Conservation (phyloP, 2,888 invertebrate species). For the Caenorhabditis imperialis region DNA sequence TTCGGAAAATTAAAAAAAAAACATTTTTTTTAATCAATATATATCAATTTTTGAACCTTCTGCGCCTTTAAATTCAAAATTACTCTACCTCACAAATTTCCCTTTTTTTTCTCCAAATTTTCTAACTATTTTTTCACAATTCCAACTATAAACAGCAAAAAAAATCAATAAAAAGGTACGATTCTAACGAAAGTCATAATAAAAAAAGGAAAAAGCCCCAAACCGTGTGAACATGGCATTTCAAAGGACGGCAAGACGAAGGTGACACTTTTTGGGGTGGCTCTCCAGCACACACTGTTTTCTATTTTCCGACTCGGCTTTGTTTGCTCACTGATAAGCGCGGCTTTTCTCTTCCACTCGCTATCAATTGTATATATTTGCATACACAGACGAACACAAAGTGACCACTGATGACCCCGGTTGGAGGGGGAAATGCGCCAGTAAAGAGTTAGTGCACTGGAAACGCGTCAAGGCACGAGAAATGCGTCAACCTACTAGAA, state of each 20-base stretch:
- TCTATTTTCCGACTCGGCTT: not conserved
- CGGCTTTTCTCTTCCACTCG: constrained; percentile 25
- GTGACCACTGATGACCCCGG: no score
- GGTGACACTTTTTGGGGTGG: constrained; percentile 19
- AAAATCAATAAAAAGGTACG: not conserved
- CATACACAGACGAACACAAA: no score
- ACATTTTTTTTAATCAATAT: no score
- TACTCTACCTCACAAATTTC: no score
- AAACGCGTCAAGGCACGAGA: constrained; percentile 10
- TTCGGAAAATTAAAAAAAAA: not conserved
- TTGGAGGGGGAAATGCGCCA: no score
- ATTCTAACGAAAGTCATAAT: not conserved
- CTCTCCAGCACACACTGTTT: constrained; percentile 22
- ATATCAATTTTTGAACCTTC: not conserved
- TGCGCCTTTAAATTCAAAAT: no score
- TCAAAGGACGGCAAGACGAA: constrained; percentile 7
- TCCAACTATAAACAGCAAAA: not conserved
- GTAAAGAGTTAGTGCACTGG: no score
- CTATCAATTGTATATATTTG: no score
- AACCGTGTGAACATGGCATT: constrained; percentile 7
- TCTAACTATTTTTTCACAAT: not conserved
- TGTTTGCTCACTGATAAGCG: constrained; percentile 46
- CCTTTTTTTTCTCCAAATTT: not conserved
- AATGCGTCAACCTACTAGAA: constrained; percentile 1
- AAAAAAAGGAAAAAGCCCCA: not conserved